A percentile compares a stretch with the other conserved stretches of the same genome.
Evolutionary conservation across 2,113 vertebrate genomes (phyloP).

Genomic region (Ardeotis arabs): DNA sequence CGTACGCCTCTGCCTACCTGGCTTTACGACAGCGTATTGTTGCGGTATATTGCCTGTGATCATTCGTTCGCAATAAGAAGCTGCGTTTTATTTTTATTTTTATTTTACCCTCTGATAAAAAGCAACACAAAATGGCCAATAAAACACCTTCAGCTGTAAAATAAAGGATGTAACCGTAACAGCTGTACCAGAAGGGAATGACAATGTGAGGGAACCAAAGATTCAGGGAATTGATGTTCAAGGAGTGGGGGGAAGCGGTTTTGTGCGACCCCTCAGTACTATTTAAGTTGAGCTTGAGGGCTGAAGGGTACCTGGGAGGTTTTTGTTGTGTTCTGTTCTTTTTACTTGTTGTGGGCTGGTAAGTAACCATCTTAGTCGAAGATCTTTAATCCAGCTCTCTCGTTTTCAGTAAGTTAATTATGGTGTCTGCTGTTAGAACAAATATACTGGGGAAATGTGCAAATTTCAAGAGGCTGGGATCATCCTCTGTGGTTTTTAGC

Average conservation of each 20-base stretch:
- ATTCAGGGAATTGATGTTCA: not conserved
- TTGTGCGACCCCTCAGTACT: not conserved
- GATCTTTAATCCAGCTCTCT: rapidly evolving
- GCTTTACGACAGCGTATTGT: rapidly evolving
- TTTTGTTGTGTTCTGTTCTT: not conserved
- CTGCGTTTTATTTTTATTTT: not conserved
- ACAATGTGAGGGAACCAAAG: not conserved
- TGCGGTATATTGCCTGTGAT: not conserved
- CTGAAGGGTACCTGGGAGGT: rapidly evolving
- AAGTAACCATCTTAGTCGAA: not conserved
- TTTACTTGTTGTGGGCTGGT: not conserved
- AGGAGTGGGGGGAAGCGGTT: not conserved
- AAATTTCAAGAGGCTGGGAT: not conserved
- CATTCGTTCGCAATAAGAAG: not conserved
- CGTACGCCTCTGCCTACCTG: rapidly evolving
- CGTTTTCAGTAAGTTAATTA: not conserved
- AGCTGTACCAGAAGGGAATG: not conserved
- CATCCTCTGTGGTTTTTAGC: not conserved
- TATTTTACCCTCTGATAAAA: not conserved
- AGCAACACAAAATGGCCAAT: not conserved
- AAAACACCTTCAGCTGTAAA: not conserved
- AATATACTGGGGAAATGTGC: not conserved
- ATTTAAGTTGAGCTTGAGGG: not conserved
- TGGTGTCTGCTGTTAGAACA: not conserved
- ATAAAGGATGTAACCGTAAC: not conserved